Evolutionary conservation across 2,888 invertebrate genomes (phyloP), one percentile per base, ranked within the genome.

Genomic region (Drosophila dives): DNA sequence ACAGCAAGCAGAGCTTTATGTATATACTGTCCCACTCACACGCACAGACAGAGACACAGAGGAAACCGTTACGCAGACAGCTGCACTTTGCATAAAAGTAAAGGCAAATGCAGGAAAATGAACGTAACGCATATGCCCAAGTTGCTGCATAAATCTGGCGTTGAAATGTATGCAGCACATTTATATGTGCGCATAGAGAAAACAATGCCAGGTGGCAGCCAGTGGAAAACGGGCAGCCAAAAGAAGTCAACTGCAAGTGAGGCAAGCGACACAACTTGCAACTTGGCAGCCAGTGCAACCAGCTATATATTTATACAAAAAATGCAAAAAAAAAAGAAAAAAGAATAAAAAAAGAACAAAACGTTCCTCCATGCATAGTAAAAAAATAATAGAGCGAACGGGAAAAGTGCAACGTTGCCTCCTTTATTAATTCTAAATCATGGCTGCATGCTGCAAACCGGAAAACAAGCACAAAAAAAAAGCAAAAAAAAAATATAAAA

Each of bases 341-440:
- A 29, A 5, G 0, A 5, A 26, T 0, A 33, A 38, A 51, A 50
- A 48, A 54, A 50, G 23, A 29, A 42, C 64, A 61, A 29, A 59
- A 17, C 23, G 26, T 26, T 11, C 45, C 8, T 38, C 38, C 17
- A 3, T 23, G 12, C 45, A 20, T 42, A 1, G 49, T n/a, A 40
- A 12, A 53, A 17, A 60, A n/a, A 45, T 15, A 45, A 38, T 62
- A 66, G 54, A 59, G 34, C 45, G 17, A 42, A 54, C 38, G 40
- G 34, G 36, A 38, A 74, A 53, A 60, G 51, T 63, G 55, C 64
- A 64, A 63, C 62, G 66, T 67, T 63, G 65, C 81, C 61, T 74
- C 80, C 72, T 76, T 81, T 88, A 85, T 85, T 88, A 86, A 85
- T 88, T 85, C 88, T 85, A 85, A 88, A 83, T 85, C 86, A 77